Evolutionary conservation across 2,888 invertebrate species (phyloP).

Genomic region (Acleris holmiana): DNA sequence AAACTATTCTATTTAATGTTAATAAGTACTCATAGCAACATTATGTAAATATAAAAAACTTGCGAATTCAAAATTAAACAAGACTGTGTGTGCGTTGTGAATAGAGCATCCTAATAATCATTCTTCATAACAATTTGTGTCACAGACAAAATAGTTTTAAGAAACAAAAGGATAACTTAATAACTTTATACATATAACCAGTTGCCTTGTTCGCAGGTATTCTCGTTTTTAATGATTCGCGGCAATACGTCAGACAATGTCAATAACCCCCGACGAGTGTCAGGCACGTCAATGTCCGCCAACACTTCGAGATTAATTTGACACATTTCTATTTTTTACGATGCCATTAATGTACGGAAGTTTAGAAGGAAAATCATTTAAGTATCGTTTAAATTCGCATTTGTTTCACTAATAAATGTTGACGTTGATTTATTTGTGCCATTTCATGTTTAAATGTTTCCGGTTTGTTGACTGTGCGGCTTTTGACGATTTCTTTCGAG

Average conservation of each 20-base stretch:
- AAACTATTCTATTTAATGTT: no score
- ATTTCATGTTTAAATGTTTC: slow-evolving; percentile 29
- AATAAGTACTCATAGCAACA: no score
- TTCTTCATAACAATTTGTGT: background rate
- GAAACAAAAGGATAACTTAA: slow-evolving; percentile 19
- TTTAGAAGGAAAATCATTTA: slow-evolving; percentile 8
- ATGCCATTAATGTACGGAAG: slow-evolving; percentile 25
- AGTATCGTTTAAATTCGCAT: slow-evolving; percentile 22
- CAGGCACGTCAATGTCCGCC: slow-evolving; percentile 55
- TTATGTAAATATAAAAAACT: no score
- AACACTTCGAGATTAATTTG: slow-evolving; percentile 52
- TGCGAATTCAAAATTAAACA: no score
- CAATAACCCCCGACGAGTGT: slow-evolving; percentile 52
- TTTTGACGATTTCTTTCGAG: no score
- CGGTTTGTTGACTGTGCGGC: background rate
- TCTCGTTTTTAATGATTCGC: slow-evolving; percentile 6
- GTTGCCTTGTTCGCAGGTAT: slow-evolving; percentile 10
- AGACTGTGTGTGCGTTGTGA: no score
- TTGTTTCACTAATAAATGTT: slow-evolving; percentile 4
- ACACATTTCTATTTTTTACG: slow-evolving; percentile 39
- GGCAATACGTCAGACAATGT: slow-evolving; percentile 40
- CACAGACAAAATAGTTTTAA: slow-evolving; percentile 1
- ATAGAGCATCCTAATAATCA: background rate
- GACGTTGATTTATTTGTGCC: slow-evolving; percentile 16
- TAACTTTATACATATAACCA: slow-evolving; percentile 4